Base-by-base conservation (phyloP, 2,888 invertebrate species). In the Leptarthrus brevirostris region DNA sequence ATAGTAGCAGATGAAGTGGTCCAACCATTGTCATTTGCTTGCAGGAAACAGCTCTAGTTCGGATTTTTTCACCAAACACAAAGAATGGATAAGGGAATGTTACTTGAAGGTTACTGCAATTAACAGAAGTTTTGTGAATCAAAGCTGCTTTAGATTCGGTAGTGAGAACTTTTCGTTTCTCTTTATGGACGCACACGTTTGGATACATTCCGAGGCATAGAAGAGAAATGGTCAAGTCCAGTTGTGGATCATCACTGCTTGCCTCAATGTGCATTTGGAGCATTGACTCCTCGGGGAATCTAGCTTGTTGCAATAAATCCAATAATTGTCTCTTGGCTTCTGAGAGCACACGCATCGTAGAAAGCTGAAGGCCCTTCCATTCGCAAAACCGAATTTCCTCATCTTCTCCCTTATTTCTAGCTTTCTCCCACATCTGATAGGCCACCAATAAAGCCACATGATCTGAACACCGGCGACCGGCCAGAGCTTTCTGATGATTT, bases 21-120 rank as follows among this genome's bases (percentile, higher is more conserved):
- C 96, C 91, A 4, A 98, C 94, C 96, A 97, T 97, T 1, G 96
- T 94, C 90, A 95, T 90, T 86, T 97, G 97, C 83, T 98, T 98
- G 85, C 98, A 98, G 12, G 95, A 93, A 64, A 99, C 96, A 0
- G 97, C 97, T 72, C 95, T 88, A 0, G 98, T 97, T 72, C 98
- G 91, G 73, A 98, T 95, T 88, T 99, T 99, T 86, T 99, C 98
- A 0, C 98, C 97, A 84, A 98, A 99, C 73, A 99, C 94, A 83
- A 99, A 97, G 83, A 97, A 93, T 0, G 98, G 98, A 77, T 94
- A 97, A 0, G 94, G 93, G 81, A 98, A 98, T 77, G 89, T 89
- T 74, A 93, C 91, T 64, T 93, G 93, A 66, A 89, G 86, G 82
- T 93, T 94, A 79, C 91, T 92, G 84, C 95, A 96, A 86, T 98